Percentiles rank a stretch among this genome's conserved stretches.
Evolutionary conservation across 2,888 invertebrate genomes (phyloP).

Genomic region (Zeuzera pyrina): DNA sequence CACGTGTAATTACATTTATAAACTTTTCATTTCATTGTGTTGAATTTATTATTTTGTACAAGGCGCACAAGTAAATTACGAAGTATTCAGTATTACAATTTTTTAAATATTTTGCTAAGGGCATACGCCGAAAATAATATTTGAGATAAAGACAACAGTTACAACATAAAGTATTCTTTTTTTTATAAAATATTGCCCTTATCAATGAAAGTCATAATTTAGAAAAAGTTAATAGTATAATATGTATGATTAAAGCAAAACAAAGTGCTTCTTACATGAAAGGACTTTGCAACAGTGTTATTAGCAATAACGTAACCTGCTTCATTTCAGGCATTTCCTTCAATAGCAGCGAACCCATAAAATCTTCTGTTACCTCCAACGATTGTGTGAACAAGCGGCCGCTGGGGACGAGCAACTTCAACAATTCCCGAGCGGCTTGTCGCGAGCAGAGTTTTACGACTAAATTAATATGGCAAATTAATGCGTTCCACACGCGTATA

Average conservation of each 20-base stretch:
- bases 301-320: constrained; percentile 51
- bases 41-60: constrained; percentile 8
- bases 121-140: no score
- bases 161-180: no score
- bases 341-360: constrained; percentile 51
- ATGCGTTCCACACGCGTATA: constrained; percentile 68
- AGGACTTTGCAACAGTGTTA: constrained; percentile 45
- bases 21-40: constrained; percentile 42
- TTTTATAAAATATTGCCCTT: no score
- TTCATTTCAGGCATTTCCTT: constrained; percentile 42
- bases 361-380: constrained; percentile 18
- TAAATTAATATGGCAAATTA: constrained; percentile 75
- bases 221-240: no score
- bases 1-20: constrained; percentile 18
- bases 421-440: constrained; percentile 61
- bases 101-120: no score
- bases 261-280: no score
- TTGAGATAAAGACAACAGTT: no score
- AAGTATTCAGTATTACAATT: no score
- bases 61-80: no score
- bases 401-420: constrained; percentile 64
- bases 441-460: constrained; percentile 72
- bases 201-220: no score
- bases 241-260: no score
- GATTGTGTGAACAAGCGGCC: constrained; percentile 66